phyloP scores from a whole-genome alignment of 35 echinoderm and acorn worm species.

The Acanthaster planci region DNA sequence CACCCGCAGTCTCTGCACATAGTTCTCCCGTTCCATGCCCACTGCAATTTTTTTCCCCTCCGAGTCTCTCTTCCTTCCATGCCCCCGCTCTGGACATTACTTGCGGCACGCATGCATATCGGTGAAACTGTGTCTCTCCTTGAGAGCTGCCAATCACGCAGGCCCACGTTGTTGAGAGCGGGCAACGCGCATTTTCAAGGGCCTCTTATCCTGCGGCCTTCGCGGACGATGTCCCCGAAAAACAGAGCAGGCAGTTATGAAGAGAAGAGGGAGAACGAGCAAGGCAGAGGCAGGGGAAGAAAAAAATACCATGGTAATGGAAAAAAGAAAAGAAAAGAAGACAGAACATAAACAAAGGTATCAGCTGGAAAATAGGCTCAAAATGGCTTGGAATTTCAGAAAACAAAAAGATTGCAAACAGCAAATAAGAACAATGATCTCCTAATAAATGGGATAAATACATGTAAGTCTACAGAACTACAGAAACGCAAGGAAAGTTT shows the following conservation, averaged over 20 bases:
- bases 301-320: not conserved
- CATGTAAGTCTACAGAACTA: too few relatives aligned
- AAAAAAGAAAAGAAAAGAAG: not conserved
- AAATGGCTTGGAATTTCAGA: too few relatives aligned
- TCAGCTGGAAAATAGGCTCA: too few relatives aligned
- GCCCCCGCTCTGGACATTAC: constrained; percentile 21
- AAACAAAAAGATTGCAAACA: too few relatives aligned
- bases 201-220: constrained; percentile 12
- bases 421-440: too few relatives aligned
- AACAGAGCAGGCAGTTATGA: constrained; percentile 22
- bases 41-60: too few relatives aligned
- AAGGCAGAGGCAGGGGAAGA: not conserved
- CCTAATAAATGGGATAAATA: too few relatives aligned
- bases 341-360: not conserved
- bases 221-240: constrained; percentile 16
- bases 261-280: not conserved
- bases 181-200: constrained; percentile 28
- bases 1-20: not conserved
- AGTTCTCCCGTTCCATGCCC: not conserved
- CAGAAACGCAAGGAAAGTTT: too few relatives aligned
- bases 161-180: constrained; percentile 21
- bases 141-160: constrained; percentile 20
- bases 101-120: constrained; percentile 27
- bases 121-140: constrained; percentile 22
- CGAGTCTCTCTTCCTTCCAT: not conserved